Base-by-base conservation (phyloP, 2,797 vertebrate genomes). In the Pteropus rufus region DNA sequence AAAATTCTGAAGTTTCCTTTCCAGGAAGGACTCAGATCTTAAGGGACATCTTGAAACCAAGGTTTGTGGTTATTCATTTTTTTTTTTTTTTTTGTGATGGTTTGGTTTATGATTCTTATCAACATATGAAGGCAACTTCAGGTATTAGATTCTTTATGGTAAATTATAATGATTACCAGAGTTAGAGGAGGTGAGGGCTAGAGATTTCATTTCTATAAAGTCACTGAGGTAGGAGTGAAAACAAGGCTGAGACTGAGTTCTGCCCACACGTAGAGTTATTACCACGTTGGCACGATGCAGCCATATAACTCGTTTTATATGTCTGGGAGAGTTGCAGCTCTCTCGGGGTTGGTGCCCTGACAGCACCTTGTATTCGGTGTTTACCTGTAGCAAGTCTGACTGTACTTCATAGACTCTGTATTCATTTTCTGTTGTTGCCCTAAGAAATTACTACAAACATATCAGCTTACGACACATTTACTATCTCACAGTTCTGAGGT, bases 101-200 rank as follows among this genome's bases (percentile, higher is more conserved):
- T 56, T 92, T 89, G 58, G 23, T 56, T 88, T 88, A 72, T 80
- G 84, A 79, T 82, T 95, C 69, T 86, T 86, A 72, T 4, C 72
- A 58, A 39, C 9, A 15, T 52, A 76, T 0, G 19, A 90, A 94
- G 90, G 19, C 39, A 65, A 58, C 85, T 91, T 86, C 8, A 44
- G 56, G 26, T 89, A 41, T 80, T 64, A 75, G 15, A 34, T 93
- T 89, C 60, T 89, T 89, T 54, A 31, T 86, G 79, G 16, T 14
- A 65, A 85, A 72, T 76, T 82, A 9, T 77, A 72, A 77, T 82
- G 82, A 44, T 64, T 72, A 36, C 72, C 41, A 52, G 41, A 92
- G 21, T 69, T 62, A 93, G 16, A 82, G 69, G 46, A 95, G 29
- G 6, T 80, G 18, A 94, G 36, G 2, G 26, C 41, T 69, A n/a